Conservation (phyloP, 2,888 invertebrate species). For the Chrysolina americana region DNA sequence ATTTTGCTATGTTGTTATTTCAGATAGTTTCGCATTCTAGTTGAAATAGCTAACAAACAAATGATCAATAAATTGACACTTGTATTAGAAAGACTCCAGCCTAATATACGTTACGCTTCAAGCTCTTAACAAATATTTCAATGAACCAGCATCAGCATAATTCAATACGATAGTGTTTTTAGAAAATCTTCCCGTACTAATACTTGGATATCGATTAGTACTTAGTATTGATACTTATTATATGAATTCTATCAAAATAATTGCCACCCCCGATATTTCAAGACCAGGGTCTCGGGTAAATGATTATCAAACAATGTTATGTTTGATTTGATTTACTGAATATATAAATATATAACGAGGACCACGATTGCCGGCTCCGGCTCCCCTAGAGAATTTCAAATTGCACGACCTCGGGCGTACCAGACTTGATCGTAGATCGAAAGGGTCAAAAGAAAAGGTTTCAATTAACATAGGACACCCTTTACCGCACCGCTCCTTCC, state of each 20-base stretch:
- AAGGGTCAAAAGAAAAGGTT: constrained; percentile 56
- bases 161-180: no score
- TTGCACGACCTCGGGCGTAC: constrained; percentile 52
- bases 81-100: no score
- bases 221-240: no score
- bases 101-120: no score
- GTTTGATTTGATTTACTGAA: constrained; percentile 45
- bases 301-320: constrained; percentile 40
- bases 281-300: constrained; percentile 19
- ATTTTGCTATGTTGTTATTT: no score
- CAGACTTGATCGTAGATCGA: constrained; percentile 53
- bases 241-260: not conserved
- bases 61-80: no score
- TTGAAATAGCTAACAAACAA: no score
- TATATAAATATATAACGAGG: constrained; percentile 43
- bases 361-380: constrained; percentile 36
- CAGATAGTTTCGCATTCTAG: no score
- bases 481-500: constrained; percentile 36
- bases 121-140: no score
- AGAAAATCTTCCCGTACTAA: no score
- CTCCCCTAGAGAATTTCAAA: constrained; percentile 52
- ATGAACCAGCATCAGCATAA: no score
- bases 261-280: not conserved
- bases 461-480: constrained; percentile 47
- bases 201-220: no score